Percentiles rank a stretch among this genome's conserved stretches.
Evolutionary conservation across 2,888 invertebrate genomes (phyloP).

Genomic region (Malacosoma neustria): DNA sequence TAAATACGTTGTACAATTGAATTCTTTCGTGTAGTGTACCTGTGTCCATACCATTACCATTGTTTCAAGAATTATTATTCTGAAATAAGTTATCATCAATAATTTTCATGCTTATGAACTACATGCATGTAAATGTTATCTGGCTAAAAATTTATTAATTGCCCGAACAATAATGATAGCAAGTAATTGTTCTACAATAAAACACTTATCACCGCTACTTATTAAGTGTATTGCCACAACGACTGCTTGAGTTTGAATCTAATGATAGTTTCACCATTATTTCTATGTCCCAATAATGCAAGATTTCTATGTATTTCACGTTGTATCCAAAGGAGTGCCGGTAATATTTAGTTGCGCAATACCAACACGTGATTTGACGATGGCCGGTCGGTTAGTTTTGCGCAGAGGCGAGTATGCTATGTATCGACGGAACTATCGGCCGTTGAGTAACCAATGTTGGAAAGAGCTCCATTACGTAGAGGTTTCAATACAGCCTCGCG

Average conservation of each 20-base stretch:
- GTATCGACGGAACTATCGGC: constrained; percentile 65
- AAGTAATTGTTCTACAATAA: neutral
- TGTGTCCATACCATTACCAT: constrained; percentile 52
- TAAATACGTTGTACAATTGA: constrained; percentile 34
- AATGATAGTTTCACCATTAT: constrained; percentile 40
- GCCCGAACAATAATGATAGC: constrained; percentile 11
- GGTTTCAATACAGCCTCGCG: constrained; percentile 73
- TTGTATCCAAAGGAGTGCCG: constrained; percentile 56
- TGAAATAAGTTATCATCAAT: neutral
- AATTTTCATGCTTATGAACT: neutral
- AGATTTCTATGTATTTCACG: constrained; percentile 58
- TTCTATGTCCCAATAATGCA: constrained; percentile 49
- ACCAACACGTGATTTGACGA: constrained; percentile 58
- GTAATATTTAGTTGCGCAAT: constrained; percentile 60
- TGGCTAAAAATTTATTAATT: constrained; percentile 8
- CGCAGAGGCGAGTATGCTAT: constrained; percentile 45
- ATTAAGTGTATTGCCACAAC: neutral
- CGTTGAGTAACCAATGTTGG: constrained; percentile 65
- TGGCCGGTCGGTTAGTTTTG: constrained; percentile 44
- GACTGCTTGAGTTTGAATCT: neutral
- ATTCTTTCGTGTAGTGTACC: constrained; percentile 41
- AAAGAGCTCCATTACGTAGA: constrained; percentile 71
- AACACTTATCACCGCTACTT: neutral
- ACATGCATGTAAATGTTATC: neutral
- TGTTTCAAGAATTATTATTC: constrained; percentile 26